Base-by-base conservation (phyloP, 2,888 invertebrate species). In the Netelia fuscicornis region DNA sequence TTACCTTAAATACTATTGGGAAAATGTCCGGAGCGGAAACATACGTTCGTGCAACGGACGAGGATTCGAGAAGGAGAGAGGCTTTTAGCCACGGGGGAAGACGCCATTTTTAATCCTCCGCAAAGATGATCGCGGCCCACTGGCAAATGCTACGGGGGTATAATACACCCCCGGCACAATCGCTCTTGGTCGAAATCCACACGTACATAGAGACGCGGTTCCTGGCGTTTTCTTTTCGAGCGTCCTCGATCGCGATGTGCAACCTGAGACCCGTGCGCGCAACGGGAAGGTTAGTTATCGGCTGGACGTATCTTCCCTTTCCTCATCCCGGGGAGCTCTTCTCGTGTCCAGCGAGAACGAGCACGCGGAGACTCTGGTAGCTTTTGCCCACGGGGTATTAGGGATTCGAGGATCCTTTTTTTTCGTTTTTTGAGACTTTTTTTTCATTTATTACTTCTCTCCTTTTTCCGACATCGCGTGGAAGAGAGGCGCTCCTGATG, bases 1-100 rank as follows among this genome's bases (percentile, higher is more conserved):
- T 89, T 87, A 86, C 85, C 86, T 87, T 70, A 89, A 89, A 86
- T 75, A 72, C 86, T 85, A 82, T 86, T 74, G 8, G 72, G 77
- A 85, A 87, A 86, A 86, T 81, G 67, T 74, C 78, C 56, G 37
- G 37, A 58, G 78, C 76, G 81, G 37, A 37, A 37, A 37, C 42
- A 65, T 25, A 58, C 79, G 56, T 20, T 75, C 54, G 83, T 3
- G n/a, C 72, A 81, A 8, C 10, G 48, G 48, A 10, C 11, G 48
- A 48, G 48, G 48, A 48, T 48, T 48, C 48, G 48, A 13, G 48
- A 13, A 13, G 2, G 52, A 52, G 60, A 58, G 20, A 65, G 76
- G 76, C 25, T 65, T 62, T 42, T 68, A 62, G 58, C 77, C 74
- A 62, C 23, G 20, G 37, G 65, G 37, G 37, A 74, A 67, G 67